Conservation (phyloP, 2,888 invertebrate species). For the Agrochola circellaris region DNA sequence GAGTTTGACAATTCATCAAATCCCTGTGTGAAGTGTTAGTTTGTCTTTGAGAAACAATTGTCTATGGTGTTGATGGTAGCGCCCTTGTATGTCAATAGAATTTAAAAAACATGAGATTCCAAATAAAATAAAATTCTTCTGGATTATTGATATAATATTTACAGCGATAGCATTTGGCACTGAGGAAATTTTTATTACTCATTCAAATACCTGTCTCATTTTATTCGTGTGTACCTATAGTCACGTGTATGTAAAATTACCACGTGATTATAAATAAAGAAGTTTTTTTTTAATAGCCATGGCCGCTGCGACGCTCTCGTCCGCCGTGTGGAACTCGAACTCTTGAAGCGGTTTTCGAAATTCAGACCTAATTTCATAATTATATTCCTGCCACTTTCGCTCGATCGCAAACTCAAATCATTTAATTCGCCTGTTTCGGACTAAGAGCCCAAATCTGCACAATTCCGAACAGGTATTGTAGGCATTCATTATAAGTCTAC, state of each 20-base stretch:
- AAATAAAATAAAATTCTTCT: not conserved
- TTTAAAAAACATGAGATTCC: no score
- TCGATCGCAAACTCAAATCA: slow-evolving; percentile 24
- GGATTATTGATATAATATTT: slow-evolving; percentile 18
- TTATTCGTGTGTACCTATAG: slow-evolving; percentile 24
- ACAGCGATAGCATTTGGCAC: not conserved
- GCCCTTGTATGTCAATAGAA: no score
- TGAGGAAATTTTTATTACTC: slow-evolving; percentile 15
- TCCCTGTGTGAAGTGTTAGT: no score
- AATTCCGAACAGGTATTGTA: slow-evolving; percentile 39
- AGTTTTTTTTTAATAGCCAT: slow-evolving; percentile 23
- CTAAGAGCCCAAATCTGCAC: slow-evolving; percentile 15
- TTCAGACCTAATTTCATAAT: slow-evolving; percentile 36
- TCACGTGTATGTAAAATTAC: slow-evolving; percentile 29
- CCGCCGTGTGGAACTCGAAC: slow-evolving; percentile 5
- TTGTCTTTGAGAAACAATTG: no score
- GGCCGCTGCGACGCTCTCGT: not conserved
- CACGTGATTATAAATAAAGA: slow-evolving; percentile 28
- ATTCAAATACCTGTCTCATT: slow-evolving; percentile 34
- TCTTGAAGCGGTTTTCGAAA: slow-evolving; percentile 25
- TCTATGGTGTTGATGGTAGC: no score
- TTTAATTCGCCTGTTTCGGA: slow-evolving; percentile 1
- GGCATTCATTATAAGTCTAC: slow-evolving; percentile 18
- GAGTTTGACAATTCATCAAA: no score
- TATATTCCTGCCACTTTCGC: slow-evolving; percentile 39